Evolutionary conservation across 2,888 invertebrate genomes (phyloP).

Genomic region (Coelinius sp.): DNA sequence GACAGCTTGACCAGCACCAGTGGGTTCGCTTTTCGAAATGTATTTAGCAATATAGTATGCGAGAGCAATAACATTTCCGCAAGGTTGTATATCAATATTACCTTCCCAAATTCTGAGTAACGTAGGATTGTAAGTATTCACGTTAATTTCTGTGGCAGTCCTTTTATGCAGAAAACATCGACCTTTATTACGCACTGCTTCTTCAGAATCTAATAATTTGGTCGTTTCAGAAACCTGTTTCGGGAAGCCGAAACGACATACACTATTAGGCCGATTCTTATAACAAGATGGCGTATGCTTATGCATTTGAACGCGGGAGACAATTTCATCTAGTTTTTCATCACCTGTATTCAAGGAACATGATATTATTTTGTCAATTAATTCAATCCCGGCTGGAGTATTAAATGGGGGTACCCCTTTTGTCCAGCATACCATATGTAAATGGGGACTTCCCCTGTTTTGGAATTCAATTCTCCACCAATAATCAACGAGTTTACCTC

Average conservation of each 20-base stretch:
- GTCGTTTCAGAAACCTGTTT: slow-evolving; percentile 44
- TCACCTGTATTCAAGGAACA: slow-evolving; percentile 45
- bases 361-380: slow-evolving; percentile 41
- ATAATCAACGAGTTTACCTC: slow-evolving; percentile 46
- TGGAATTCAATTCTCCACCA: slow-evolving; percentile 62
- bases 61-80: slow-evolving; percentile 58
- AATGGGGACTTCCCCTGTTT: slow-evolving; percentile 59
- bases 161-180: slow-evolving; percentile 57
- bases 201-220: slow-evolving; percentile 53
- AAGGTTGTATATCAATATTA: slow-evolving; percentile 63
- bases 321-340: slow-evolving; percentile 37
- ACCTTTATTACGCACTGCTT: slow-evolving; percentile 55
- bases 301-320: slow-evolving; percentile 46
- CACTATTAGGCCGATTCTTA: slow-evolving; percentile 35
- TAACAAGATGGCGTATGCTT: slow-evolving; percentile 46
- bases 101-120: slow-evolving; percentile 55
- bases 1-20: slow-evolving; percentile 38
- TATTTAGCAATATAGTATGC: slow-evolving; percentile 53
- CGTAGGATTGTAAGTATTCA: slow-evolving; percentile 59
- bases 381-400: slow-evolving; percentile 43
- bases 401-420: slow-evolving; percentile 46
- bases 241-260: slow-evolving; percentile 54
- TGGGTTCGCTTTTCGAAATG: slow-evolving; percentile 42
- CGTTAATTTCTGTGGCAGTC: slow-evolving; percentile 41
- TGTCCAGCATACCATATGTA: slow-evolving; percentile 61